Conservation (phyloP, 2,888 invertebrate species). For the Drosophila mettleri region DNA sequence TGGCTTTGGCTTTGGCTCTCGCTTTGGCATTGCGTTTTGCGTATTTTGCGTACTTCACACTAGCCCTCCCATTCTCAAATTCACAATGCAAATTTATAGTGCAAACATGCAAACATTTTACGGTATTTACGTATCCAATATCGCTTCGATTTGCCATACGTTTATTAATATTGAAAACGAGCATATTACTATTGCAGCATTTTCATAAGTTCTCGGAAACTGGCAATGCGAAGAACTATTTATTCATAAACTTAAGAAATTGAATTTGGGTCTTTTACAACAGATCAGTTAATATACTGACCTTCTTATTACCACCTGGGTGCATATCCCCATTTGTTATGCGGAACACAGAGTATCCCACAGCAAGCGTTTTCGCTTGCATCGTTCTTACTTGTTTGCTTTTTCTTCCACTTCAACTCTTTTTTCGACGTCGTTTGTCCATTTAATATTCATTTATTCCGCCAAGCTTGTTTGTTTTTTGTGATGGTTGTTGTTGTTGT, state of each 20-base stretch:
- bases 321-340: background rate
- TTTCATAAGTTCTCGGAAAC: background rate
- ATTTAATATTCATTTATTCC: constrained; percentile 81
- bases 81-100: constrained; percentile 71
- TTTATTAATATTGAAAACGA: constrained; percentile 44
- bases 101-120: constrained; percentile 70
- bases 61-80: constrained; percentile 36
- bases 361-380: background rate
- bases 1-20: constrained; percentile 6
- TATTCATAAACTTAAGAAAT: too few relatives aligned
- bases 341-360: constrained; percentile 12
- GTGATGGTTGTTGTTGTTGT: constrained; percentile 16
- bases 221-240: background rate
- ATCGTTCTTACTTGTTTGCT: constrained; percentile 30
- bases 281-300: background rate
- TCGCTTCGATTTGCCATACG: constrained; percentile 46
- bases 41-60: constrained; percentile 25
- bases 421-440: constrained; percentile 41
- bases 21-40: constrained; percentile 21
- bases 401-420: constrained; percentile 25
- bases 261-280: background rate
- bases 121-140: constrained; percentile 69
- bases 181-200: background rate
- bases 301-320: background rate
- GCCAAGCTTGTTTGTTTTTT: constrained; percentile 61